These are phyloP conservation scores for Gonocerus acuteangulatus DNA, from an alignment of 2,888 invertebrate genomes.

Conservation along the genomic window DNA sequence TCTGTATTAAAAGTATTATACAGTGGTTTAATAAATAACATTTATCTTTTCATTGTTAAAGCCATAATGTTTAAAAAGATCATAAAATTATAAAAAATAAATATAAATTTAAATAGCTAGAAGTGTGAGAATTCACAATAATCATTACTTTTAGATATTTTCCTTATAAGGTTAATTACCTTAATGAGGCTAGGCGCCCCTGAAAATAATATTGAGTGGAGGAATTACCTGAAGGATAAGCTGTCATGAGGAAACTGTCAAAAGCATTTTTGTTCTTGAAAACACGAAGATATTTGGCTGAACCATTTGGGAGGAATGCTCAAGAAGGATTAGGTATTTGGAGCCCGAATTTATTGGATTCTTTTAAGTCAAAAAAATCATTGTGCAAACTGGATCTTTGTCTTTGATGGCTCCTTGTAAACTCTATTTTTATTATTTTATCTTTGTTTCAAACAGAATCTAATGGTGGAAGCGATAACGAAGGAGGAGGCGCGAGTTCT, in stretches of 20 bases:
- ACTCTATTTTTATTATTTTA: background rate
- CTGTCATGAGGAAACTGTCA: conserved; percentile 12
- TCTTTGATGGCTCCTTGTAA: background rate
- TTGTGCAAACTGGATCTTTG: no score
- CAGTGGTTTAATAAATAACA: no score
- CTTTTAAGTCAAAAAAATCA: background rate
- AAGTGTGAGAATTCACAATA: conserved; percentile 14
- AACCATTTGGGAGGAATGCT: conserved; percentile 2
- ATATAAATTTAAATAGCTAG: no score
- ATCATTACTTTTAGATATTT: conserved; percentile 20
- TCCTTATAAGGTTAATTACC: conserved; percentile 1
- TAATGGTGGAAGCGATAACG: conserved; percentile 41
- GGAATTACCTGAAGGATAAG: background rate
- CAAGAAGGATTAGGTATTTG: conserved; percentile 15
- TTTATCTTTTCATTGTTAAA: no score
- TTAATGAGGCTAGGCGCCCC: conserved; percentile 5
- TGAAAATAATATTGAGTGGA: background rate
- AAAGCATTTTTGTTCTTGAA: conserved; percentile 7
- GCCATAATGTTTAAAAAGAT: no score
- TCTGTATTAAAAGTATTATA: no score
- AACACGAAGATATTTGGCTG: conserved; percentile 6
- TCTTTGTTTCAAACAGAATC: conserved; percentile 40
- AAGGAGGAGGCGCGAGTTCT: conserved; percentile 32
- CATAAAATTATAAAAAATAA: no score
- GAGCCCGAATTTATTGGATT: background rate